Percentiles rank a stretch among this genome's conserved stretches.
Conservation (phyloP, 2,797 vertebrate genomes). For the Luscinia megarhynchos region DNA sequence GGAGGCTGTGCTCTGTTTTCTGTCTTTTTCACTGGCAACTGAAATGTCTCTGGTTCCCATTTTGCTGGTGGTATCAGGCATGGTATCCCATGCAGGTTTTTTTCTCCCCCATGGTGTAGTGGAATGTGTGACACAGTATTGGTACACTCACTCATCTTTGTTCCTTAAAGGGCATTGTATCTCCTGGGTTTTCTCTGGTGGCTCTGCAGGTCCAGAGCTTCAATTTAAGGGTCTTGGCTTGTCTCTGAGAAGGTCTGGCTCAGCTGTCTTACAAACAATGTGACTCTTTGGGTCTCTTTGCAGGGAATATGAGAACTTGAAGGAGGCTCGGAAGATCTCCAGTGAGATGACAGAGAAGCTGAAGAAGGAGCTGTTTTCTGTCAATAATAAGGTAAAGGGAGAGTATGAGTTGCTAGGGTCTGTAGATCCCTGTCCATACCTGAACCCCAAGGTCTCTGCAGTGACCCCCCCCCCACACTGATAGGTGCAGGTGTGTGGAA, state of each 20-base stretch:
- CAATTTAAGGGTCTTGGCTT: neutral
- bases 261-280: neutral
- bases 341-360: constrained; percentile 90
- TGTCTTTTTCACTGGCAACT: neutral
- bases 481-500: neutral
- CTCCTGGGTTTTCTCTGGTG: neutral
- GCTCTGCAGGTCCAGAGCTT: neutral
- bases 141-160: neutral
- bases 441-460: neutral
- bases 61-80: neutral
- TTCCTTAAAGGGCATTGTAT: neutral
- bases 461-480: neutral
- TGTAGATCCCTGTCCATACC: neutral
- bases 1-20: constrained; percentile 3
- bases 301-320: constrained; percentile 96
- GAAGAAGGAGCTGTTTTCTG: constrained; percentile 88
- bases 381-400: constrained; percentile 87
- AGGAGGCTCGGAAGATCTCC: constrained; percentile 85
- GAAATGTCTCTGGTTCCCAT: neutral
- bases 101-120: neutral
- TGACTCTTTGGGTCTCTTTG: neutral
- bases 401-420: neutral
- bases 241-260: neutral
- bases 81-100: neutral
- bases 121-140: neutral